Evolutionary conservation across 2,888 invertebrate species (phyloP).

Genomic region (Arrhopalites spinosus): DNA sequence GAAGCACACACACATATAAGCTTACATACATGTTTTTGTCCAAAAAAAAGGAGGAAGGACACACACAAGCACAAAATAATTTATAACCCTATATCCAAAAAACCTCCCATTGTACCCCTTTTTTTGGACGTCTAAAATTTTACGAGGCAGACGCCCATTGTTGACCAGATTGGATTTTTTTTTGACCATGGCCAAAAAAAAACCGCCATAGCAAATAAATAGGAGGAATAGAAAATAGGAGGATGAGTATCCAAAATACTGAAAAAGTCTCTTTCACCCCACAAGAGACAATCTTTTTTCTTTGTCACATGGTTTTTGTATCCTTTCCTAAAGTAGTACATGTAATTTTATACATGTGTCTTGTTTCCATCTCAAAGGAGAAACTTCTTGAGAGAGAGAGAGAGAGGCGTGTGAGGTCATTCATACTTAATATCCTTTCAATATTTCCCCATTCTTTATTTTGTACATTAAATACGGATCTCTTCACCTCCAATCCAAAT

Average conservation of each 20-base stretch:
- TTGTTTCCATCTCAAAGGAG: too few relatives aligned
- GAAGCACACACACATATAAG: not conserved
- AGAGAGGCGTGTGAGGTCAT: too few relatives aligned
- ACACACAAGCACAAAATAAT: slow-evolving; percentile 19
- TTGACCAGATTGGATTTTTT: slow-evolving; percentile 28
- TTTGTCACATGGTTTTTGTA: not conserved
- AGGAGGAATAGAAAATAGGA: not conserved
- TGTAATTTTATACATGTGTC: too few relatives aligned
- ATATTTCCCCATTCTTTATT: too few relatives aligned
- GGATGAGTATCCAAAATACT: not conserved
- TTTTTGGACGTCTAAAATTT: slow-evolving; percentile 14
- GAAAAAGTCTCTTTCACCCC: not conserved
- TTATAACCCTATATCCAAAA: slow-evolving; percentile 25
- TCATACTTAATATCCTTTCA: too few relatives aligned
- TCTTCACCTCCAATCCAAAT: too few relatives aligned
- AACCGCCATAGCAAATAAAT: slow-evolving; percentile 10
- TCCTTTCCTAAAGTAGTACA: not conserved
- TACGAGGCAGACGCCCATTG: slow-evolving; percentile 23
- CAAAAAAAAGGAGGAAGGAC: not conserved
- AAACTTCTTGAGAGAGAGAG: too few relatives aligned
- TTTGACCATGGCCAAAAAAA: not conserved
- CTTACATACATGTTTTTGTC: not conserved
- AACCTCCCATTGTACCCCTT: slow-evolving; percentile 2
- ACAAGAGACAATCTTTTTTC: not conserved
- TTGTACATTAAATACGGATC: too few relatives aligned